Evolutionary conservation across 2,113 vertebrate species (phyloP), one percentile per base, ranked within the genome.

Genomic region (Corvus cornix): DNA sequence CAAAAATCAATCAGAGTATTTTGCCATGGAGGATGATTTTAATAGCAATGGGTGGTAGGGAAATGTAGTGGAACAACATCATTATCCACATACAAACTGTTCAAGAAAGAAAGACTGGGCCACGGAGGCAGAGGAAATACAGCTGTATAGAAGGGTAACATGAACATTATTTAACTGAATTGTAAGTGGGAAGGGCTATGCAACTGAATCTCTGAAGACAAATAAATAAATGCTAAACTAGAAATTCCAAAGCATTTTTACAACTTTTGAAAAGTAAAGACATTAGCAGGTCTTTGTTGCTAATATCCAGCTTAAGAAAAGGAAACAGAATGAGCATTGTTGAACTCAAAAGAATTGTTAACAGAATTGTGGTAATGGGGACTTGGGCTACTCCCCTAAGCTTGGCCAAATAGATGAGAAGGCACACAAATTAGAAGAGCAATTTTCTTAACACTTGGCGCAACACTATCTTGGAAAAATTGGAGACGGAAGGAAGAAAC

Each of bases 201-300:
- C 52, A 73, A 56, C 73, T 86, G 75, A 78, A 84, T 93, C 85
- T 86, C 85, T 88, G 67, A 92, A 95, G 80, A 81, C 73, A 84
- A 84, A 93, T 87, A 95, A 93, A 81, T 91, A 92, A 88, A 81
- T 49, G n/a, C 56, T 80, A 81, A 92, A 80, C 39, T 64, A 75
- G 52, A 77, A 84, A 89, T 93, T 74, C 68, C 51, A 67, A 84
- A 86, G 55, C 33, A 69, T 84, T 94, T 90, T 84, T 90, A 92
- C 79, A 88, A 5, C 72, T 95, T 94, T 8, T 59, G 60, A 48
- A 70, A 93, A 93, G 37, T 66, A 93, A 90, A 80, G 78, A 67
- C 17, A 43, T 93, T 89, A 92, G 48, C 53, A 88, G 56, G 69
- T 90, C 87, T 95, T 91, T 39, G 23, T 67, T 93, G 68, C 56